These are phyloP conservation scores for Macrotis lagotis DNA, from an alignment of 2,113 vertebrate species.

Conservation along the genomic window DNA sequence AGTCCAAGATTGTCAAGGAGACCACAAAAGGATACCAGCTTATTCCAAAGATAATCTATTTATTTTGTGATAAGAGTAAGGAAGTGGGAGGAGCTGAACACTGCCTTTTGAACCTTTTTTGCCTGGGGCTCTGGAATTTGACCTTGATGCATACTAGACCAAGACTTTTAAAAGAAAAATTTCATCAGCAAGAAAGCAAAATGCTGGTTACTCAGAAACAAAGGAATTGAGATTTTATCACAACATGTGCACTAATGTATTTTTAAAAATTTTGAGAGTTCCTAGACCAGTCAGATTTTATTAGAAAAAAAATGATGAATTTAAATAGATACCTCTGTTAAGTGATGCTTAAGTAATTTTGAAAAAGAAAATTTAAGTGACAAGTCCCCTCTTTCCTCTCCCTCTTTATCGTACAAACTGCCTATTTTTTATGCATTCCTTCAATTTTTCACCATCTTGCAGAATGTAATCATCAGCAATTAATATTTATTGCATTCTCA, in stretches of 20 bases:
- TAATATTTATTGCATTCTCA: neutral
- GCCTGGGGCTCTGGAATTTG: constrained; percentile 18
- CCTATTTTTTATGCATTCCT: neutral
- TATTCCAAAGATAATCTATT: neutral
- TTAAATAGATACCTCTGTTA: constrained; percentile 34
- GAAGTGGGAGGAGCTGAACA: neutral
- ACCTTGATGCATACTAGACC: neutral
- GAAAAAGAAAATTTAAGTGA: constrained; percentile 26
- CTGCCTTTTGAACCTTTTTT: constrained; percentile 24
- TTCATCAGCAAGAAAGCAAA: constrained; percentile 37
- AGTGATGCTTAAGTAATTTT: constrained; percentile 26
- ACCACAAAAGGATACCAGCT: neutral
- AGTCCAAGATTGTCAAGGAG: neutral
- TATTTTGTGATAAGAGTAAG: constrained; percentile 45
- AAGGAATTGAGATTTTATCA: constrained; percentile 2
- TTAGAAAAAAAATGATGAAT: constrained; percentile 9
- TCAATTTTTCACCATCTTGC: neutral
- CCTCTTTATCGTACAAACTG: neutral
- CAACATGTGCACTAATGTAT: neutral
- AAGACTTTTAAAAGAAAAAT: constrained; percentile 16
- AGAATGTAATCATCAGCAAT: constrained; percentile 15
- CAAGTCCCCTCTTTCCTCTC: neutral
- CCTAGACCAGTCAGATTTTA: neutral
- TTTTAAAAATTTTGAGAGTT: constrained; percentile 10
- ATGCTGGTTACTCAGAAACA: constrained; percentile 1